Conservation (phyloP, 2,113 vertebrate genomes). For the Nibea albiflora region DNA sequence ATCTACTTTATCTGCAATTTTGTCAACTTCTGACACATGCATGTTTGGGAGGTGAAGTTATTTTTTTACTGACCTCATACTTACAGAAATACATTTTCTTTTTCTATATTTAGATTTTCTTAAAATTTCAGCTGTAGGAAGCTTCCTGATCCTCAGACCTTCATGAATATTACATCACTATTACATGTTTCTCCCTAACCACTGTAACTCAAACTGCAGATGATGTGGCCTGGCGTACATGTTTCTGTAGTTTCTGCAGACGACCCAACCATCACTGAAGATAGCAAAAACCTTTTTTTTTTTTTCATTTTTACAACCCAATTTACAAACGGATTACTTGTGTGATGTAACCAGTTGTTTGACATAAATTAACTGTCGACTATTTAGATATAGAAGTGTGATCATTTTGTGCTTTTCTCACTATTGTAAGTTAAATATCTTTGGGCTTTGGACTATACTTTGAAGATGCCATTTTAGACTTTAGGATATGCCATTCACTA, state of each 20-base stretch:
- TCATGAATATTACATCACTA: constrained; percentile 7
- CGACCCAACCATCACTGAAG: not conserved
- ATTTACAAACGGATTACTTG: not conserved
- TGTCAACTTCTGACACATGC: constrained; percentile 17
- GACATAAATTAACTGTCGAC: too few relatives aligned
- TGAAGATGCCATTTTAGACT: not conserved
- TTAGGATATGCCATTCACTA: not conserved
- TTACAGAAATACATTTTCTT: constrained; percentile 1
- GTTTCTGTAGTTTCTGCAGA: not conserved
- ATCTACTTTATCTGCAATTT: constrained; percentile 8
- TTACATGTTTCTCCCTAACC: not conserved
- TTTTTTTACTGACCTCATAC: not conserved
- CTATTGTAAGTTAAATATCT: not conserved
- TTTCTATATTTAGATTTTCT: constrained; percentile 9
- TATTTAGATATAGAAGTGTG: too few relatives aligned
- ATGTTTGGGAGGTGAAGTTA: constrained; percentile 7
- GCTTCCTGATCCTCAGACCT: not conserved
- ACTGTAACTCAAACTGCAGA: not conserved
- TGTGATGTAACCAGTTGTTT: not conserved
- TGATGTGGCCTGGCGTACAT: not conserved
- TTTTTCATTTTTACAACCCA: not conserved
- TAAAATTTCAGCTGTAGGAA: too few relatives aligned
- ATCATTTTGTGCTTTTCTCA: not conserved
- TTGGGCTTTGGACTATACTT: not conserved
- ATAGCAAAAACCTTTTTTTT: not conserved